These are phyloP conservation scores for Hirtodrosophila duncani DNA, from an alignment of 2,888 invertebrate genomes.

Conservation along the genomic window DNA sequence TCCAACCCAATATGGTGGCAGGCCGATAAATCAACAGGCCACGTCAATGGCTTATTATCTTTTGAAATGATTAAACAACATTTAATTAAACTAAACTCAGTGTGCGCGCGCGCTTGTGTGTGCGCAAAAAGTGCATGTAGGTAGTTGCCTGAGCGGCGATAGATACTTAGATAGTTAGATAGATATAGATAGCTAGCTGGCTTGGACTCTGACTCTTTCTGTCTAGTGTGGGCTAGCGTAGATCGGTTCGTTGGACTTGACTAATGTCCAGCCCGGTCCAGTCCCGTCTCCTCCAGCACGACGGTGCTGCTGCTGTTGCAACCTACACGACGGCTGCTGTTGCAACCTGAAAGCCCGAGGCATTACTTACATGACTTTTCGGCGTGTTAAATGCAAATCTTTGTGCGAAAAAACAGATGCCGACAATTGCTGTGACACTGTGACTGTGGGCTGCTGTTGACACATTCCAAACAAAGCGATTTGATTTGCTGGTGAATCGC, in stretches of 20 bases:
- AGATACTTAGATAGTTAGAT: no score
- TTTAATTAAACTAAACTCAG: slow-evolving; percentile 64
- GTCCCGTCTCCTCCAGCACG: slow-evolving; percentile 32
- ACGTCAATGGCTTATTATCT: slow-evolving; percentile 58
- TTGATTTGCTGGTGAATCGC: slow-evolving; percentile 12
- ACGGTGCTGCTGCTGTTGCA: slow-evolving; percentile 8
- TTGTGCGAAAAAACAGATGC: slow-evolving; percentile 27
- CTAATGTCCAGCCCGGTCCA: no score
- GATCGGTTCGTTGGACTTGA: no score
- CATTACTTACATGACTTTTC: slow-evolving; percentile 59
- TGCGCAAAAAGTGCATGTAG: slow-evolving; percentile 27
- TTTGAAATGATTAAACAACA: slow-evolving; percentile 64
- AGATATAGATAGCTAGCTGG: no score
- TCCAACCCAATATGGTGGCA: slow-evolving; percentile 19
- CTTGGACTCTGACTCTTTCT: no score
- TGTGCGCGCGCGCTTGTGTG: slow-evolving; percentile 17
- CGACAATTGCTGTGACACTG: slow-evolving; percentile 26
- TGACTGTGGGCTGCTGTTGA: slow-evolving; percentile 27
- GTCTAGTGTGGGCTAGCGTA: no score
- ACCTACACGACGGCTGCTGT: slow-evolving; percentile 16
- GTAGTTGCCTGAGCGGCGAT: no score
- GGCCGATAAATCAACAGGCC: slow-evolving; percentile 56
- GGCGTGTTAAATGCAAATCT: slow-evolving; percentile 59
- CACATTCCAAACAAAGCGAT: slow-evolving; percentile 18
- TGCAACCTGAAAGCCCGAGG: slow-evolving; percentile 15